Evolutionary conservation across 1,140 invertebrate genomes (phyloP).

Genomic region (Ridgeia piscesae): DNA sequence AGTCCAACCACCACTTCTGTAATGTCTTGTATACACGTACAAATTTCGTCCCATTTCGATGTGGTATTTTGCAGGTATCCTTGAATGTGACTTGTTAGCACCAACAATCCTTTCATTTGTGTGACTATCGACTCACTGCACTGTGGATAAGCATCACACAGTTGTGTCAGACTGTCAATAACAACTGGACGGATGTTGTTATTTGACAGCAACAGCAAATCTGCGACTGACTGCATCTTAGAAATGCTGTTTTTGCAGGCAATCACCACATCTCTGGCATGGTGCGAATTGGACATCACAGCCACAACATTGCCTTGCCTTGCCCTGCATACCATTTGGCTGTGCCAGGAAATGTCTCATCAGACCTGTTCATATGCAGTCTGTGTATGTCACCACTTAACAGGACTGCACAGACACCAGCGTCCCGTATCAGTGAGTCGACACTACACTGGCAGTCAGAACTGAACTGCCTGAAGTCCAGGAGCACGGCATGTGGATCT

Average conservation of each 20-base stretch:
- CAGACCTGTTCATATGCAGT: constrained; percentile 4
- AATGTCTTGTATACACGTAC: constrained; percentile 35
- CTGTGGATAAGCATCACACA: constrained; percentile 29
- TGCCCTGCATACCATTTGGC: constrained; percentile 21
- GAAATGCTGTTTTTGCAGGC: constrained; percentile 41
- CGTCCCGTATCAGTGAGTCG: not conserved
- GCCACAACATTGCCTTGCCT: not conserved
- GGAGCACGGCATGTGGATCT: too few relatives aligned
- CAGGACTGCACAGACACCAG: not conserved
- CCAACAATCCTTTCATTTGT: constrained; percentile 34
- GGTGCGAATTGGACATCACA: constrained; percentile 23
- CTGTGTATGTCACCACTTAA: not conserved
- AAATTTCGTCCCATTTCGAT: constrained; percentile 39
- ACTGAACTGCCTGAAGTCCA: not conserved
- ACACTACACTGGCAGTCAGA: not conserved
- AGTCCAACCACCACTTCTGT: constrained; percentile 34
- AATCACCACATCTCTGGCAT: constrained; percentile 35
- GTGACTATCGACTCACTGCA: constrained; percentile 37
- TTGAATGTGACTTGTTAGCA: constrained; percentile 33
- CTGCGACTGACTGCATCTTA: constrained; percentile 43
- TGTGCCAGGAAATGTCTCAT: not conserved
- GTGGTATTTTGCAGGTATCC: constrained; percentile 24
- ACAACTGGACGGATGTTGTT: constrained; percentile 41
- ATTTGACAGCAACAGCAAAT: constrained; percentile 41
- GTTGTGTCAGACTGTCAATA: constrained; percentile 31